phyloP scores from a whole-genome alignment of 2,888 invertebrate genomes.

The Scaptomyza reducta region DNA sequence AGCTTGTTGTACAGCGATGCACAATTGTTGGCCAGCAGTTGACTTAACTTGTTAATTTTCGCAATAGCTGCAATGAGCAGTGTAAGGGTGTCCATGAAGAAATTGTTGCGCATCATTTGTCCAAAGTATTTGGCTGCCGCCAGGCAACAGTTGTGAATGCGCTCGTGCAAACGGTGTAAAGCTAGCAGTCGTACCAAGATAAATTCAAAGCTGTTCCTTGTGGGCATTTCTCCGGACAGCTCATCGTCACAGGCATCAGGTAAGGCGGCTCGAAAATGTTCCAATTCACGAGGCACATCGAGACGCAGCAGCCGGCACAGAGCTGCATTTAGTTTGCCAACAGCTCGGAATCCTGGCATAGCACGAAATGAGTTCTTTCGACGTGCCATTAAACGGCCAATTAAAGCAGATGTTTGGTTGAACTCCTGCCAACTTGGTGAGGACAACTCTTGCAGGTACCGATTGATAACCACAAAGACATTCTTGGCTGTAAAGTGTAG shows the following conservation, averaged over 20 bases:
- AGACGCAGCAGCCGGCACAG: constrained; percentile 79
- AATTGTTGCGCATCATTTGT: constrained; percentile 74
- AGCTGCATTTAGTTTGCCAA: constrained; percentile 80
- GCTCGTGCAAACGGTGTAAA: constrained; percentile 70
- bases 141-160: constrained; percentile 75
- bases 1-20: constrained; percentile 68
- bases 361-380: constrained; percentile 81
- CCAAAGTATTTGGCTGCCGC: constrained; percentile 76
- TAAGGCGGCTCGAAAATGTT: constrained; percentile 73
- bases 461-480: constrained; percentile 59
- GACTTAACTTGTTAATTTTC: constrained; percentile 71
- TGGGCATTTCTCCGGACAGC: constrained; percentile 68
- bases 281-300: constrained; percentile 73
- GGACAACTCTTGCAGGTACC: constrained; percentile 53
- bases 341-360: constrained; percentile 79
- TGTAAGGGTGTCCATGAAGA: constrained; percentile 80
- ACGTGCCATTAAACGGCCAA: constrained; percentile 82
- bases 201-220: constrained; percentile 75
- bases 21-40: constrained; percentile 59
- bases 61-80: constrained; percentile 78
- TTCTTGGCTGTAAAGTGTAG: constrained; percentile 55
- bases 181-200: constrained; percentile 74
- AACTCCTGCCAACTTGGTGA: constrained; percentile 59
- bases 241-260: constrained; percentile 71
- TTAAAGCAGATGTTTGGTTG: constrained; percentile 76